Evolutionary conservation across 2,888 invertebrate genomes (phyloP).

Genomic region (Melanchra persicariae): DNA sequence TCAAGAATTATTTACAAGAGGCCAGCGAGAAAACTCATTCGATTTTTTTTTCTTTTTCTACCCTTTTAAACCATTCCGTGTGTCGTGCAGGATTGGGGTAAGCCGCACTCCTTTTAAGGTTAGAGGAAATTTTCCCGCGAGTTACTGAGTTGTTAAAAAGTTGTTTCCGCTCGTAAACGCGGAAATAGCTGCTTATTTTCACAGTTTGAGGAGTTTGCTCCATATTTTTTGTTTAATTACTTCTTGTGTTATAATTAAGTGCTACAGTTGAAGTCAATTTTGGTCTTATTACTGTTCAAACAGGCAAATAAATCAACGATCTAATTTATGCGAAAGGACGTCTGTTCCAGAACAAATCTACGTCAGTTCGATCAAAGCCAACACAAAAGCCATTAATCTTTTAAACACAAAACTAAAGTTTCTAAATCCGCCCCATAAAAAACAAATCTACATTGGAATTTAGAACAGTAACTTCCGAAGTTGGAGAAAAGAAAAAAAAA

Average conservation of each 20-base stretch:
- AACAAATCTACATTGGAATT: conserved; percentile 64
- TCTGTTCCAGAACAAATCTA: conserved; percentile 7
- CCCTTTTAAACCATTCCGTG: conserved; percentile 63
- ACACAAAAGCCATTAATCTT: conserved; percentile 51
- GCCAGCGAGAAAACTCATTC: conserved; percentile 33
- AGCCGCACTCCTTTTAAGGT: conserved; percentile 51
- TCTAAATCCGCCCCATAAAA: conserved; percentile 41
- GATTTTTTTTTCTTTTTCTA: conserved; percentile 60
- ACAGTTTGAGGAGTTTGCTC: conserved; percentile 43
- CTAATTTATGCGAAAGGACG: not conserved
- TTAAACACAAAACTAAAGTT: conserved; percentile 52
- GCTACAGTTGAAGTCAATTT: not conserved
- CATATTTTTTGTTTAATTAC: conserved; percentile 52
- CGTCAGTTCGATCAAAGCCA: conserved; percentile 9
- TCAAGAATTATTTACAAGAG: conserved; percentile 78
- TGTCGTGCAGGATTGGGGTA: conserved; percentile 52
- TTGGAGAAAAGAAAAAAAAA: conserved; percentile 46
- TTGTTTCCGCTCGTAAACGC: conserved; percentile 43
- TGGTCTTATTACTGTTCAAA: not conserved
- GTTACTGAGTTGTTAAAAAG: conserved; percentile 55
- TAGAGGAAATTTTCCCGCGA: conserved; percentile 34
- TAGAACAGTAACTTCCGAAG: conserved; percentile 53
- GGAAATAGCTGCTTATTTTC: conserved; percentile 46
- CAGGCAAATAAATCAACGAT: not conserved
- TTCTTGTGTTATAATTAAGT: conserved; percentile 12